phyloP scores from a whole-genome alignment of 2,113 vertebrate species.

The Notechis scutatus region DNA sequence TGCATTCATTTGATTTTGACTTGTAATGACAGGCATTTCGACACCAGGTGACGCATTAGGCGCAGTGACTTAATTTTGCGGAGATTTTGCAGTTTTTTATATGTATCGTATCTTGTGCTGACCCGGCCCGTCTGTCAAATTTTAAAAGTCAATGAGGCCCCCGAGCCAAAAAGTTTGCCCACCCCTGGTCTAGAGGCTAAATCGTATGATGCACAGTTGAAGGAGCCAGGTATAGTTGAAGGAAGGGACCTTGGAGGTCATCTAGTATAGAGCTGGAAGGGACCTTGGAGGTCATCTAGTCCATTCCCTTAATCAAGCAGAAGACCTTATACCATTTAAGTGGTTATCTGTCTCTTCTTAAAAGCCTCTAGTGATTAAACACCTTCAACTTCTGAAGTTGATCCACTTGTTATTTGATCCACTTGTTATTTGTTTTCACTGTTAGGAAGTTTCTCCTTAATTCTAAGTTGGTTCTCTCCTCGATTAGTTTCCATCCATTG shows the following conservation, averaged over 20 bases:
- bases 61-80: too few relatives aligned
- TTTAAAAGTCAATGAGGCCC: too few relatives aligned
- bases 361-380: neutral
- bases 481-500: neutral
- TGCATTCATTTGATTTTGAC: too few relatives aligned
- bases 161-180: too few relatives aligned
- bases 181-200: neutral
- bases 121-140: too few relatives aligned
- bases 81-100: too few relatives aligned
- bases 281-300: neutral
- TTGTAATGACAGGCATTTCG: too few relatives aligned
- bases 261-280: neutral
- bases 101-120: too few relatives aligned
- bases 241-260: neutral
- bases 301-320: neutral
- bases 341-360: neutral
- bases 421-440: neutral
- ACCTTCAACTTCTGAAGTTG: neutral
- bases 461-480: neutral
- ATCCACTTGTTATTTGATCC: neutral
- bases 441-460: neutral
- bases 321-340: neutral
- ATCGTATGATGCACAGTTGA: neutral
- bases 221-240: neutral
- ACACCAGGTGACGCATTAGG: too few relatives aligned